Evolutionary conservation across 2,113 vertebrate species (phyloP), one percentile per base, ranked within the genome.

Genomic region (Scopus umbretta): DNA sequence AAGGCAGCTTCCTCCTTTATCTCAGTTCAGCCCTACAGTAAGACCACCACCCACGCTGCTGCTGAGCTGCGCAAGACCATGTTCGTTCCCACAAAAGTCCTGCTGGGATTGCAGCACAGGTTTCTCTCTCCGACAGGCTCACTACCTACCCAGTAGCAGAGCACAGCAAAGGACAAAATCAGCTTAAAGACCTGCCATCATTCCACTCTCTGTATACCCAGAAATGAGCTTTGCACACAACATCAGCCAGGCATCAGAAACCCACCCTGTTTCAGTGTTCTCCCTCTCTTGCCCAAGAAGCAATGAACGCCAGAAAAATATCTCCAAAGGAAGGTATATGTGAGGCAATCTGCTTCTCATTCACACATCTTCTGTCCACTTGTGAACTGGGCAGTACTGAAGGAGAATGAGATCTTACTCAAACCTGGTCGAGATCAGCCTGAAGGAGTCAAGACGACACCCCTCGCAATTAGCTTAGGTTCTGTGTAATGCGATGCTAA

Each of bases 1-100:
- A 40, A 59, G 53, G 61, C 20, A 53, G 42, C 4, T 82, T 87
- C 27, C 22, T 81, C 20, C 16, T 78, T 72, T 9, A 55, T 78
- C 68, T 65, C 23, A 10, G 16, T 56, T 76, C 68, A 83, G 32
- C 70, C 50, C 56, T 36, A 27, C 53, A 38, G 7, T 16, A 38
- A 32, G 53, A 29, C 26, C 1, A 0, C 17, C 18, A 47, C 43
- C 12, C 16, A 32, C 27, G 5, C 3, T 2, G 6, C 27, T 43
- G 42, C 47, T 50, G 18, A 19, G 72, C 49, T 34, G 34, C 7
- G 16, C 45, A 58, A 19, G 27, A 74, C 23, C 73, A 38, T 1
- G 0, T 17, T 18, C 9, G 3, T 19, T 74, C 42, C 49, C 65
- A 63, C 13, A 42, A 40, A 61, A 32, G 3, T 23, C 38, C 36